Base-by-base conservation (phyloP, 2,888 invertebrate species). In the Aspidapion aeneum region DNA sequence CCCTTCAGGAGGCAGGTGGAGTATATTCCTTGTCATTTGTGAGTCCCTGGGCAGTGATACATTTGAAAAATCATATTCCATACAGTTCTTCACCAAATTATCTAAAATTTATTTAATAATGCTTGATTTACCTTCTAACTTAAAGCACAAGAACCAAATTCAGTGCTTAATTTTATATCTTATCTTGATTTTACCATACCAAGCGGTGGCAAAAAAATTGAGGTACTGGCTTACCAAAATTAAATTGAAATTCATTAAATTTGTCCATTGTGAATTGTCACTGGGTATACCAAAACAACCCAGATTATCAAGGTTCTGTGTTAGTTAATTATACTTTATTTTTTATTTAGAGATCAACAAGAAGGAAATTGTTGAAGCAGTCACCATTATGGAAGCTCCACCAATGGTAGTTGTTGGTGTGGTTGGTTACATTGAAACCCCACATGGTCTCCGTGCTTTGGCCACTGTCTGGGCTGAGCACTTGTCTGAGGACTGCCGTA, bases 381-480 rank as follows among this genome's bases (percentile, higher is more conserved):
- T 99, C 1, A 99, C 99, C 21, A 91, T 99, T 75, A 85, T 99
- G 74, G 99, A 99, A 84, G 91, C 98, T 1, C 99, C 99, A 63
- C 99, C 99, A 51, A 95, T 99, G 95, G 90, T 98, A 66, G 88
- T 96, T 67, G 97, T 99, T 69, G 99, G 98, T 74, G 91, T 96
- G 71, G 96, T 98, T 72, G 99, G 99, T 64, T 99, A 99, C 84
- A 97, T 99, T 74, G 96, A 98, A 78, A 99, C 99, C 61, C 99
- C 99, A 57, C 94, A 94, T 81, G 99, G 99, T 75, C 87, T 98
- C 68, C 89, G 98, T 64, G 93, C 96, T 60, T 86, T 99, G 70
- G 94, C 96, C 71, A 97, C 98, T 61, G 90, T 99, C 60, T 99
- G 96, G 94, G 98, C 99, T 58, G 98, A 98, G 82, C 99, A 99